A percentile compares a stretch with the other conserved stretches of the same genome.
phyloP scores from a whole-genome alignment of 2,888 invertebrate species.

The Lithophane socia region DNA sequence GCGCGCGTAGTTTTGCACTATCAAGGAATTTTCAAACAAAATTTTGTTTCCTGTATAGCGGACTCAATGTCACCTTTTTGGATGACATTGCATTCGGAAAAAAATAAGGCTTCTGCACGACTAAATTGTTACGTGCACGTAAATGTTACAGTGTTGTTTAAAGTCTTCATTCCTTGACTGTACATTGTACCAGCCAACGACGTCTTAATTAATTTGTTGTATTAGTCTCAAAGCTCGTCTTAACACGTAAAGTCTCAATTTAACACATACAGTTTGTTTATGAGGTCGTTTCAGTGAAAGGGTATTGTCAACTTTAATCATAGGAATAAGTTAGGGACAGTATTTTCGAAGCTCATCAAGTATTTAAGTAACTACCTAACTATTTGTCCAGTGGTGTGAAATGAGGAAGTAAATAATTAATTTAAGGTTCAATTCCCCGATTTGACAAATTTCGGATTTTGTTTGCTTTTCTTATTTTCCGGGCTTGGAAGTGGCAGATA shows the following conservation, averaged over 20 bases:
- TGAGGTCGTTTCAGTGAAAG: slow-evolving; percentile 6
- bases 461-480: background rate
- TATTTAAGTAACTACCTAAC: background rate
- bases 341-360: background rate
- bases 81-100: background rate
- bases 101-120: background rate
- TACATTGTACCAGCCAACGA: background rate
- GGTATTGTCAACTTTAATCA: slow-evolving; percentile 20
- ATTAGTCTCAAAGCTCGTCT: background rate
- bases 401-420: background rate
- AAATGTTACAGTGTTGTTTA: background rate
- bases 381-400: background rate
- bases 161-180: background rate
- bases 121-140: background rate
- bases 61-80: background rate
- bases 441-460: background rate
- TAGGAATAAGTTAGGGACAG: background rate
- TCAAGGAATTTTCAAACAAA: background rate
- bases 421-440: too few relatives aligned
- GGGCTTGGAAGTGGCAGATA: background rate
- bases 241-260: slow-evolving; percentile 8
- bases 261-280: slow-evolving; percentile 29
- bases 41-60: background rate
- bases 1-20: too few relatives aligned
- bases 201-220: slow-evolving; percentile 20